Evolutionary conservation across 2,113 vertebrate species (phyloP).

Genomic region (Caranx melampygus): DNA sequence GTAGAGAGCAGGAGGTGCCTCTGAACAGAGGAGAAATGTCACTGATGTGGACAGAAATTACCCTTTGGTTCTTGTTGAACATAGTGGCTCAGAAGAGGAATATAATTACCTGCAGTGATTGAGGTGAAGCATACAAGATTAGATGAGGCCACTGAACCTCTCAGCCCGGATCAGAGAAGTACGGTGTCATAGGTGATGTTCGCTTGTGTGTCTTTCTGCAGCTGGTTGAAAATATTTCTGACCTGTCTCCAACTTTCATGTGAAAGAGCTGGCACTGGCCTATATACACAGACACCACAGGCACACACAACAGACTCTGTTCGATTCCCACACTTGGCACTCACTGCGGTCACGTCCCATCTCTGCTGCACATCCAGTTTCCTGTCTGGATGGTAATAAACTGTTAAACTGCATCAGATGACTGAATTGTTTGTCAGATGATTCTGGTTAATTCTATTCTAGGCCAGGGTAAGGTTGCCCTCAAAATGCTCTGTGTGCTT

Average conservation of each 20-base stretch:
- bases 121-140: background rate
- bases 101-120: background rate
- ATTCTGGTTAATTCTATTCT: conserved; percentile 42
- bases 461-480: conserved; percentile 26
- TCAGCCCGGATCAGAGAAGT: background rate
- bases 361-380: conserved; percentile 11
- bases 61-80: conserved; percentile 1
- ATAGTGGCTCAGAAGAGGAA: background rate
- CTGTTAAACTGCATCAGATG: conserved; percentile 43
- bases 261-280: conserved; percentile 22
- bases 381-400: conserved; percentile 11
- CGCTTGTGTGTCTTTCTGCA: conserved; percentile 10
- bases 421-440: conserved; percentile 55
- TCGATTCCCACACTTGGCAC: conserved; percentile 10
- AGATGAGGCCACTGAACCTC: background rate
- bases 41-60: conserved; percentile 14
- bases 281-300: background rate
- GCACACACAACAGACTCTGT: conserved; percentile 2
- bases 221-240: conserved; percentile 19
- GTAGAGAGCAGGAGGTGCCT: background rate
- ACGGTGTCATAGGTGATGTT: background rate
- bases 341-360: background rate
- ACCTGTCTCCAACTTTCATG: conserved; percentile 25
- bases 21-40: conserved; percentile 17
- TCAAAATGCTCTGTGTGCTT: conserved; percentile 32